Percentiles rank a stretch among this genome's conserved stretches.
Conservation (phyloP, 2,113 vertebrate genomes). For the Pandion haliaetus region DNA sequence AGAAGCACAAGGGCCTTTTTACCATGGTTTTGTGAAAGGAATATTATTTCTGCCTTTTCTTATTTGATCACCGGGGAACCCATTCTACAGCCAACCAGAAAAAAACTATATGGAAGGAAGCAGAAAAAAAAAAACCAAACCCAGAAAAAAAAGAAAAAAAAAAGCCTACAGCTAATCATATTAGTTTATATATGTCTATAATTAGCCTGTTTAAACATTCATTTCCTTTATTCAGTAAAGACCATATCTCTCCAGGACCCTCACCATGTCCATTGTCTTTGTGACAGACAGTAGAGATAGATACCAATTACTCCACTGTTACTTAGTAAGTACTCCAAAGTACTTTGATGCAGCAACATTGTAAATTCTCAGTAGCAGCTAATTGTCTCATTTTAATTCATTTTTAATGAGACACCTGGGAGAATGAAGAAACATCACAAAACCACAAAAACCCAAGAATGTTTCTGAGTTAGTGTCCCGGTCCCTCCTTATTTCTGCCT, state of each 20-base stretch:
- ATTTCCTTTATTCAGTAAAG: not conserved
- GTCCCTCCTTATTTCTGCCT: not conserved
- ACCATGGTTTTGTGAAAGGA: not conserved
- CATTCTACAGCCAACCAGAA: not conserved
- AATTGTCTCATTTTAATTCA: slow-evolving; percentile 45
- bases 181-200: not conserved
- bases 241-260: not conserved
- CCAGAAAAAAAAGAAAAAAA: not conserved
- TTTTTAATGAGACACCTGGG: slow-evolving; percentile 49
- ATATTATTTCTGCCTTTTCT: not conserved
- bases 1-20: not conserved
- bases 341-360: slow-evolving; percentile 20
- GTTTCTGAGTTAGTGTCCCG: not conserved
- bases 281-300: not conserved
- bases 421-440: slow-evolving; percentile 1
- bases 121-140: not conserved
- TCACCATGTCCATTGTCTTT: not conserved
- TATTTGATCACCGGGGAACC: not conserved
- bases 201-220: not conserved
- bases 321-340: not conserved
- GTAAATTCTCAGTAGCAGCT: not conserved
- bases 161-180: not conserved
- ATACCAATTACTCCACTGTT: slow-evolving; percentile 16
- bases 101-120: not conserved
- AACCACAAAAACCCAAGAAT: not conserved